Conservation (phyloP, 2,113 vertebrate genomes). For the Chaetodon auriga region DNA sequence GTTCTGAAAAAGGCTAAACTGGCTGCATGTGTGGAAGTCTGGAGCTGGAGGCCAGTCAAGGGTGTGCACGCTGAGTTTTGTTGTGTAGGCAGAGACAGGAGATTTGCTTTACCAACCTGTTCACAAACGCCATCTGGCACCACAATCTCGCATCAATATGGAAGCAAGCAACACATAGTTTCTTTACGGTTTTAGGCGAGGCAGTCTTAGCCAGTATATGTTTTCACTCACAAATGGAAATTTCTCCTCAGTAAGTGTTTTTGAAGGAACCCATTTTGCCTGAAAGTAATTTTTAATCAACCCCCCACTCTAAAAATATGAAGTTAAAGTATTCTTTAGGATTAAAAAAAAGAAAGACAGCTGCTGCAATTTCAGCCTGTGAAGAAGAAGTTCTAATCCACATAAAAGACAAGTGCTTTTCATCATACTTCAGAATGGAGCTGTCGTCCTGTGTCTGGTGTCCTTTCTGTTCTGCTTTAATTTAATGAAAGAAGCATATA, state of each 20-base stretch:
- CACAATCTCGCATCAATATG: conserved; percentile 18
- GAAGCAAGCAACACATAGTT: conserved; percentile 26
- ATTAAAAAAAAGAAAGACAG: conserved; percentile 1
- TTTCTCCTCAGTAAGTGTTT: not conserved
- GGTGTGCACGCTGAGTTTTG: conserved; percentile 19
- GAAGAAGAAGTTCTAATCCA: not conserved
- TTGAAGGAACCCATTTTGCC: not conserved
- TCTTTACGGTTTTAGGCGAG: conserved; percentile 4
- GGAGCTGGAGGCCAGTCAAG: conserved; percentile 49
- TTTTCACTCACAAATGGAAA: conserved; percentile 28
- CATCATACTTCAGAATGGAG: conserved; percentile 20
- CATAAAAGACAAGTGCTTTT: conserved; percentile 32
- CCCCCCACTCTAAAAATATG: not conserved
- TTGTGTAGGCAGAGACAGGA: conserved; percentile 58
- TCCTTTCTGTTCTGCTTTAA: not conserved
- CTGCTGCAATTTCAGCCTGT: conserved; percentile 11
- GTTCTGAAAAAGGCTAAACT: conserved; percentile 30
- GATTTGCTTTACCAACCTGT: conserved; percentile 48
- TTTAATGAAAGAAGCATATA: conserved; percentile 20
- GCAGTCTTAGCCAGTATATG: conserved; percentile 7
- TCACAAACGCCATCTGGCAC: conserved; percentile 61
- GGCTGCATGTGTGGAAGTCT: conserved; percentile 38
- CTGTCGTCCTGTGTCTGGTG: conserved; percentile 11
- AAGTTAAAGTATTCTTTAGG: not conserved
- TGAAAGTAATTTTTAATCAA: conserved; percentile 5